These are phyloP conservation scores for Sitta carolinensis DNA, from an alignment of 2,797 vertebrate genomes.

Conservation along the genomic window DNA sequence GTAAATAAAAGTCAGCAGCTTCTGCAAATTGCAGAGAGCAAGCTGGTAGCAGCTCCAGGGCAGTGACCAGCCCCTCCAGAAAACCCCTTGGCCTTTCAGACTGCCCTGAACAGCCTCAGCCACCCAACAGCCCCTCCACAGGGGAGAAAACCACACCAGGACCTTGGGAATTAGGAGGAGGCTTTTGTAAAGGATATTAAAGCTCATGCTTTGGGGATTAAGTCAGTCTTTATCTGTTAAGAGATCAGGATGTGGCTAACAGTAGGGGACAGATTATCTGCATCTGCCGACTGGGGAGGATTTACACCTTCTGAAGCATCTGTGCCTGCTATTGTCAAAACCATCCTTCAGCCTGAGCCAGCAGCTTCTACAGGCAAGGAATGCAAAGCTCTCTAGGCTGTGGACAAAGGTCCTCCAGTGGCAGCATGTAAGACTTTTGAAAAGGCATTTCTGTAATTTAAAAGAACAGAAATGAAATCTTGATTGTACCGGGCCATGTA, in stretches of 20 bases:
- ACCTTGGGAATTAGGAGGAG: neutral
- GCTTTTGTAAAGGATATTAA: constrained; percentile 53
- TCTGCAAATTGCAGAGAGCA: neutral
- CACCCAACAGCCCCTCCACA: neutral
- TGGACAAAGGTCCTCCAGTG: neutral
- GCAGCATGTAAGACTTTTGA: neutral
- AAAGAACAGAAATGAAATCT: neutral
- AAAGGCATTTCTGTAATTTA: neutral
- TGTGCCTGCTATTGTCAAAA: constrained; percentile 14
- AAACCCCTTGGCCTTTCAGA: neutral
- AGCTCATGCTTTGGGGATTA: constrained; percentile 52
- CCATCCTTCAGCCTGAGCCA: neutral
- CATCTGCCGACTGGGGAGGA: constrained; percentile 10
- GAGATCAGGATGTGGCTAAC: constrained; percentile 54
- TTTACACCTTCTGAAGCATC: constrained; percentile 60
- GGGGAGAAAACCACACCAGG: neutral
- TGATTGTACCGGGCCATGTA: neutral
- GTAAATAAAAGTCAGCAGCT: neutral
- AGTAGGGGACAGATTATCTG: constrained; percentile 56
- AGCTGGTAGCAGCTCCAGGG: neutral
- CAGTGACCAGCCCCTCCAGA: neutral
- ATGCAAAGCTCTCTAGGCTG: neutral
- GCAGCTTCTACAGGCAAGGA: neutral
- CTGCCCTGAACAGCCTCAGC: neutral
- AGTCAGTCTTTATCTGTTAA: constrained; percentile 48